These are phyloP conservation scores for Montipora cactus DNA, from an alignment of 64 coral and sea anemone species.

Conservation along the genomic window DNA sequence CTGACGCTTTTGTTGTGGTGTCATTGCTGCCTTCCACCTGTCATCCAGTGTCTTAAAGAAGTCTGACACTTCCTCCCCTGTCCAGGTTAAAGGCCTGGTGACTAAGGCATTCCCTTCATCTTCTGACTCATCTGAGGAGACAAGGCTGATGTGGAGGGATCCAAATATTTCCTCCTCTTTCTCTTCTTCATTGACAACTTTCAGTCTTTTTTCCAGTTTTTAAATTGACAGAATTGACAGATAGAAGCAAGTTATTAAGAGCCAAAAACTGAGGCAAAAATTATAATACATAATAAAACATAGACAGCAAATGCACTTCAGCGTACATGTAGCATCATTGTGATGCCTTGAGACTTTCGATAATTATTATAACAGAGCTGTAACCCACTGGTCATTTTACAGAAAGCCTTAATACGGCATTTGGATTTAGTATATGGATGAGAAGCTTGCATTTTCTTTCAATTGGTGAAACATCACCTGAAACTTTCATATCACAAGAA, in stretches of 20 bases:
- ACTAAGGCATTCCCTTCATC: not conserved
- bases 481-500: too few species aligned
- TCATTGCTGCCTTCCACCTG: not conserved
- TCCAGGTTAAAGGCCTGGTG: conserved; percentile 12
- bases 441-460: too few species aligned
- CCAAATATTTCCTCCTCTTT: not conserved
- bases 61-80: not conserved
- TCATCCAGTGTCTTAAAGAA: not conserved
- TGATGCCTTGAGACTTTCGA: too few species aligned
- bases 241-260: not conserved
- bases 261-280: not conserved
- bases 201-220: conserved; percentile 11
- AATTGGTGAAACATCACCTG: too few species aligned
- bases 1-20: not conserved
- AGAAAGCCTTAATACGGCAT: too few species aligned
- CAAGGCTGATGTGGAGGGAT: not conserved
- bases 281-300: not conserved
- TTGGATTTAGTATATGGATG: too few species aligned
- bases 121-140: not conserved
- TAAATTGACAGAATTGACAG: not conserved
- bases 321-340: too few species aligned
- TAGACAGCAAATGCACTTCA: too few species aligned
- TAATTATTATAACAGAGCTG: too few species aligned
- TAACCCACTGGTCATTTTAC: too few species aligned
- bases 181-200: not conserved